A percentile compares a stretch with the other conserved stretches of the same genome.
These are phyloP conservation scores for Xanthia icteritia DNA, from an alignment of 2,888 invertebrate genomes.

Conservation along the genomic window DNA sequence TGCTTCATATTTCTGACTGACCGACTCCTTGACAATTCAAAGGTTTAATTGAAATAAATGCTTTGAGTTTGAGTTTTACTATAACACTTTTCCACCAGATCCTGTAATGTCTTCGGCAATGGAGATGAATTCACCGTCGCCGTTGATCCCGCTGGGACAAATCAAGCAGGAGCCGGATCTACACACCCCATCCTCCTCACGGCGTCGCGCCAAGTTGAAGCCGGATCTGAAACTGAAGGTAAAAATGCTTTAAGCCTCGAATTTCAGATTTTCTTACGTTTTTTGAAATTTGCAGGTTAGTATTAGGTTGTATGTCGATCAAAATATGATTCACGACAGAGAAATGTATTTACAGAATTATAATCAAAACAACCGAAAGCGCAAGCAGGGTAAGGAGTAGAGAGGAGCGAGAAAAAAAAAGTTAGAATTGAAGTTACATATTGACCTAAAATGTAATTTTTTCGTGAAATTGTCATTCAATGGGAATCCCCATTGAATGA, in stretches of 20 bases:
- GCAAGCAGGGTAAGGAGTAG: too few relatives aligned
- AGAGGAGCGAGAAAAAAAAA: too few relatives aligned
- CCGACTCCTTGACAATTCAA: too few relatives aligned
- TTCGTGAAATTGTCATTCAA: too few relatives aligned
- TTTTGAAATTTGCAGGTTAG: background rate
- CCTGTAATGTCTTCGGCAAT: conserved; percentile 75
- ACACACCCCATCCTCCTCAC: conserved; percentile 92
- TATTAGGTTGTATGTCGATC: background rate
- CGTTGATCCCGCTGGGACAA: conserved; percentile 83
- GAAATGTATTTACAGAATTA: background rate
- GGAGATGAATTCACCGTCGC: conserved; percentile 80
- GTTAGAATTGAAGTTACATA: too few relatives aligned
- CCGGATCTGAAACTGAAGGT: conserved; percentile 95
- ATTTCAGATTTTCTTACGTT: background rate
- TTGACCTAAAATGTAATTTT: too few relatives aligned
- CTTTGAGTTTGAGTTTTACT: too few relatives aligned
- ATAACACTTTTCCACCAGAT: conserved; percentile 56
- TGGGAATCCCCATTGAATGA: too few relatives aligned
- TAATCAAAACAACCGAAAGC: too few relatives aligned
- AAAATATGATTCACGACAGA: background rate
- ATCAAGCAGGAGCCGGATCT: conserved; percentile 90
- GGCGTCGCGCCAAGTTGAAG: conserved; percentile 96
- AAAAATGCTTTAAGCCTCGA: conserved; percentile 29
- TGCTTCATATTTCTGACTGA: too few relatives aligned
- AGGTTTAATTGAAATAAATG: too few relatives aligned